phyloP scores from a whole-genome alignment of 2,888 invertebrate species.

The Ormyrus nitidulus region DNA sequence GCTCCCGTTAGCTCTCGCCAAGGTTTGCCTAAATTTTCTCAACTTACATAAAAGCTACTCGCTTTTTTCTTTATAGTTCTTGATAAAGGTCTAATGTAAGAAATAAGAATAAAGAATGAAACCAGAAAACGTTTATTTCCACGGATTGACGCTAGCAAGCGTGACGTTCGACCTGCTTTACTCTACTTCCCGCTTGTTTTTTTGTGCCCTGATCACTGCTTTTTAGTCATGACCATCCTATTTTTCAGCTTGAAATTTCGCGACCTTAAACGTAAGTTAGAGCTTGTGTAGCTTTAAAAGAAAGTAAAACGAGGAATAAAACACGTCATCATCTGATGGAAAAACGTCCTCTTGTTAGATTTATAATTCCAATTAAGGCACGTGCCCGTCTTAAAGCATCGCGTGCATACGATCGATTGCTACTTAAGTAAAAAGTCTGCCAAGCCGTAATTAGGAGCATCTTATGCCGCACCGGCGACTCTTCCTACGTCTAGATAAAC shows the following conservation, averaged over 20 bases:
- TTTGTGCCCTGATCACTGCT: not conserved
- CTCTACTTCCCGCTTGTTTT: constrained; percentile 17
- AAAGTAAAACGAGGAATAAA: not conserved
- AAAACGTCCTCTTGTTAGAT: constrained; percentile 4
- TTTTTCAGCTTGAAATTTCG: constrained; percentile 16
- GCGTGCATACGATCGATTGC: constrained; percentile 57
- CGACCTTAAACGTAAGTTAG: not conserved
- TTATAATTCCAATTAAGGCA: constrained; percentile 30
- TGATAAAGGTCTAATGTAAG: too few relatives aligned
- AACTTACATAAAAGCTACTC: too few relatives aligned
- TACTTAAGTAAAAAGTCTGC: constrained; percentile 62
- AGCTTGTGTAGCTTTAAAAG: not conserved
- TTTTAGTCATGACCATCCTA: not conserved
- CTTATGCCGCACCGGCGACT: constrained; percentile 51
- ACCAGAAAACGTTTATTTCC: constrained; percentile 34
- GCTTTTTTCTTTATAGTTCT: too few relatives aligned
- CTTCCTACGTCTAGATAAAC: not conserved
- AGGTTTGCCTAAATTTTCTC: too few relatives aligned
- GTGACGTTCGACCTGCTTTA: constrained; percentile 58
- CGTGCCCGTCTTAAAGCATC: constrained; percentile 2
- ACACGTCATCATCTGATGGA: not conserved
- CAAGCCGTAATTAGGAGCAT: constrained; percentile 70
- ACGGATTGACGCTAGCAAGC: constrained; percentile 60
- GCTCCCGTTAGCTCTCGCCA: too few relatives aligned
- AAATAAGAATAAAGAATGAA: too few relatives aligned